Base-by-base conservation (phyloP, 2,888 invertebrate species). In the Ischnus inquisitorius region DNA sequence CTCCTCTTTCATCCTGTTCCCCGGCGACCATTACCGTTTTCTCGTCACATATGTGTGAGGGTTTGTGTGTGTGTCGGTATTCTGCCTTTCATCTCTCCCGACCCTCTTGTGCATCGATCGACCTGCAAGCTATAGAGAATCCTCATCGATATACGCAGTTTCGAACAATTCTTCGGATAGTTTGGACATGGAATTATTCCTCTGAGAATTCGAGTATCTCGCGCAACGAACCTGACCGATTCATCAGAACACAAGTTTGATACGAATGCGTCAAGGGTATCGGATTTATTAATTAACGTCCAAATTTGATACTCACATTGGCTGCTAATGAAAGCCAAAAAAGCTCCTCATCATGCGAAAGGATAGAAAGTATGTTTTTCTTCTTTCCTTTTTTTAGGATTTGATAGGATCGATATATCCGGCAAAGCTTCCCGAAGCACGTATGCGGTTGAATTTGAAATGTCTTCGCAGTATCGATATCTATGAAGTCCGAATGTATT, bases 41-140 rank as follows among this genome's bases (percentile, higher is more conserved):
- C 43, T 34, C 5, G 1, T 28, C 46, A 19, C 46, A 19, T 25
- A 60, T 60, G 60, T 28, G 60, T 28, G 28, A 4, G 12, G 14
- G 6, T n/a, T 25, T 25, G 28, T 28, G 14, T 28, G 25, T 19
- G 14, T 46, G 14, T n/a, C 46, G 43, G 22, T 8, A 57, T 71
- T 6, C 41, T 41, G 41, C 57, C 71, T 74, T 74, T 74, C 72
- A 74, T 74, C 72, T 46, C 48, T 34, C 60, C 34, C 28, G 43
- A 46, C 72, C 60, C 19, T 74, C 60, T 60, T 60, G 60, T 4
- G 28, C 60, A 60, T 28, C 60, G 60, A 60, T 28, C 60, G 57
- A 22, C 57, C 28, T 60, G 2, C 25, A 34, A 60, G 28, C 60
- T 1, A 28, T 14, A 14, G 25, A 28, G 28, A n/a, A 28, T 60